Percentiles rank a stretch among this genome's conserved stretches.
Evolutionary conservation across 2,797 vertebrate species (phyloP).

Genomic region (Centropyge bicolor): DNA sequence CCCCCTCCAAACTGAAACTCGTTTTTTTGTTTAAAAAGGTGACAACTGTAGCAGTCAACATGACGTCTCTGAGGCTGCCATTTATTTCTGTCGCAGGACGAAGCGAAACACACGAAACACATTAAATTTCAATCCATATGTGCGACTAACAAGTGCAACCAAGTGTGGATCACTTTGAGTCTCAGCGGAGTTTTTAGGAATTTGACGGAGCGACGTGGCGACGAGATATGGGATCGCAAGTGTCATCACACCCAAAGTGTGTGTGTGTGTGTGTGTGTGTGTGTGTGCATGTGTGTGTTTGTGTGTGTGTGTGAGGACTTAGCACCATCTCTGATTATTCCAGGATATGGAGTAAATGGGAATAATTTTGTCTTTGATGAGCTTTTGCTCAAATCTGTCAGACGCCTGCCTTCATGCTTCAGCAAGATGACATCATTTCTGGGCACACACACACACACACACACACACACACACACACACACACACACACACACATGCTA

Average conservation of each 20-base stretch:
- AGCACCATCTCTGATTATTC: constrained; percentile 51
- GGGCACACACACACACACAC: constrained; percentile 15
- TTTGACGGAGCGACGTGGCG: constrained; percentile 15
- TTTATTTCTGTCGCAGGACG: constrained; percentile 28
- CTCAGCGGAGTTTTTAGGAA: constrained; percentile 11
- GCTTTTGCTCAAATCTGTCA: constrained; percentile 65
- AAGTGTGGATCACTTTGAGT: constrained; percentile 20
- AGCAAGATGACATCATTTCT: constrained; percentile 55
- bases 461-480: constrained; percentile 22
- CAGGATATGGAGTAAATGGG: constrained; percentile 49
- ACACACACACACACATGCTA: constrained; percentile 17
- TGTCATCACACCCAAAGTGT: constrained; percentile 41
- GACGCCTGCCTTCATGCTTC: constrained; percentile 56
- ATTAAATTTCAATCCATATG: constrained; percentile 31
- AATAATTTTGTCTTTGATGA: constrained; percentile 69
- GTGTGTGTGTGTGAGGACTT: constrained; percentile 26
- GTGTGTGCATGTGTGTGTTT: constrained; percentile 16
- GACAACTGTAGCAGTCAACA: background rate
- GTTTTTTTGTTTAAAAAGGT: constrained; percentile 27
- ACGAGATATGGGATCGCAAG: constrained; percentile 47
- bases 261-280: constrained; percentile 23
- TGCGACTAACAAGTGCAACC: constrained; percentile 42
- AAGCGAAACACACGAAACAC: background rate
- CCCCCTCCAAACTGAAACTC: constrained; percentile 20
- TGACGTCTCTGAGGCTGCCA: background rate